Percentiles rank a stretch among this genome's conserved stretches.
Conservation (phyloP, 2,888 invertebrate genomes). For the Nipponacmea schrenckii region DNA sequence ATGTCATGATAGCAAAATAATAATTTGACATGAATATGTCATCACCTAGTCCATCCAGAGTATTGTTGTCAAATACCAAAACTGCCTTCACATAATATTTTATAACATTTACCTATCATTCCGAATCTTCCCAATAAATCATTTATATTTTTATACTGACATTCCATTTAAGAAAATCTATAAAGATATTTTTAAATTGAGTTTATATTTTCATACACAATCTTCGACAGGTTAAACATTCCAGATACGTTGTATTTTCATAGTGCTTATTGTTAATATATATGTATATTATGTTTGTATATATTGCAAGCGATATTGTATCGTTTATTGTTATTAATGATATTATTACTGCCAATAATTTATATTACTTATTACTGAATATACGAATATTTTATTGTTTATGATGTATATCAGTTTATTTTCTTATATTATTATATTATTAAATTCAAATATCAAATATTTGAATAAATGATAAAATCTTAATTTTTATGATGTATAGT, state of each 20-base stretch:
- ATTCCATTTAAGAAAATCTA: too few species aligned
- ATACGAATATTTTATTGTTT: slow-evolving; percentile 2
- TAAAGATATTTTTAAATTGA: neutral
- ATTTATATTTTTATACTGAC: too few species aligned
- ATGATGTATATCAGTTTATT: slow-evolving; percentile 5
- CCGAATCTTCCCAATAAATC: too few species aligned
- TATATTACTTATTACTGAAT: neutral
- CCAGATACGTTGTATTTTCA: neutral
- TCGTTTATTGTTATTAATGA: slow-evolving; percentile 2
- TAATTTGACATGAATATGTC: too few species aligned
- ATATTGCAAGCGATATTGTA: neutral
- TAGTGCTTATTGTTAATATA: slow-evolving; percentile 7
- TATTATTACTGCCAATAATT: slow-evolving; percentile 7
- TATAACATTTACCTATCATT: too few species aligned
- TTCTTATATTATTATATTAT: slow-evolving; percentile 1
- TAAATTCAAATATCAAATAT: neutral
- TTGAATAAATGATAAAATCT: neutral
- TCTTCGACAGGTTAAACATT: neutral
- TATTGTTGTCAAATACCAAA: too few species aligned
- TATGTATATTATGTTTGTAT: slow-evolving; percentile 1
- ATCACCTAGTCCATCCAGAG: too few species aligned
- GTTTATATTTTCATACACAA: neutral
- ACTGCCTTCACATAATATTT: too few species aligned
- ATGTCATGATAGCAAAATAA: too few species aligned
- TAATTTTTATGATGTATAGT: too few species aligned